A percentile compares a stretch with the other conserved stretches of the same genome.
These are phyloP conservation scores for Lordiphosa collinella DNA, from an alignment of 1,140 invertebrate species.

Conservation along the genomic window DNA sequence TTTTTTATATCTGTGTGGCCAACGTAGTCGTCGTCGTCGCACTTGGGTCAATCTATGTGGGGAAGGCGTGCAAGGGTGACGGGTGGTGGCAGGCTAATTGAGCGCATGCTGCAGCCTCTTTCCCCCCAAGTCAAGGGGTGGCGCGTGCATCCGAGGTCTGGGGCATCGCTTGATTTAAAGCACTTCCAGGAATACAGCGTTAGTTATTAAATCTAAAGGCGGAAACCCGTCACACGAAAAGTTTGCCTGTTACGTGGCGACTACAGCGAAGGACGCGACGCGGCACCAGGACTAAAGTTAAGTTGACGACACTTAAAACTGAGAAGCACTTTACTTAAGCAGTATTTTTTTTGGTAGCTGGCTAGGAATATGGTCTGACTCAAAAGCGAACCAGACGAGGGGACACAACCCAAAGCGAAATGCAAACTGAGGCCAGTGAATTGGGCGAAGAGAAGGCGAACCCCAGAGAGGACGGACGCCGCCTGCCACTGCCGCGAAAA, in stretches of 20 bases:
- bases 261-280: too few relatives aligned
- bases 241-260: too few relatives aligned
- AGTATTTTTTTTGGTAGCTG: constrained; percentile 30
- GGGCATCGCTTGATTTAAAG: too few relatives aligned
- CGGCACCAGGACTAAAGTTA: too few relatives aligned
- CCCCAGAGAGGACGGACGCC: constrained; percentile 18
- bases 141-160: neutral
- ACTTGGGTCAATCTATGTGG: constrained; percentile 43
- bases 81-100: constrained; percentile 43
- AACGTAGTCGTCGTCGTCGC: neutral
- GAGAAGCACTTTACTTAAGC: constrained; percentile 26
- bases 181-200: too few relatives aligned
- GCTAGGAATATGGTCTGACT: constrained; percentile 63
- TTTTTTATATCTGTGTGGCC: neutral
- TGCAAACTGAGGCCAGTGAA: constrained; percentile 63
- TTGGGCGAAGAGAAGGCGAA: constrained; percentile 55
- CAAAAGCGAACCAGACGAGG: constrained; percentile 75
- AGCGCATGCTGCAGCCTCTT: constrained; percentile 21
- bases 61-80: constrained; percentile 1
- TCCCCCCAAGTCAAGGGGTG: neutral
- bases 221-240: too few relatives aligned
- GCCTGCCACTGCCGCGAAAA: constrained; percentile 3
- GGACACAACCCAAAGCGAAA: constrained; percentile 78
- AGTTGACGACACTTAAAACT: too few relatives aligned
- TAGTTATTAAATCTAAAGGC: too few relatives aligned